phyloP scores from a whole-genome alignment of 2,888 invertebrate genomes.

The Pinctada fucata region DNA sequence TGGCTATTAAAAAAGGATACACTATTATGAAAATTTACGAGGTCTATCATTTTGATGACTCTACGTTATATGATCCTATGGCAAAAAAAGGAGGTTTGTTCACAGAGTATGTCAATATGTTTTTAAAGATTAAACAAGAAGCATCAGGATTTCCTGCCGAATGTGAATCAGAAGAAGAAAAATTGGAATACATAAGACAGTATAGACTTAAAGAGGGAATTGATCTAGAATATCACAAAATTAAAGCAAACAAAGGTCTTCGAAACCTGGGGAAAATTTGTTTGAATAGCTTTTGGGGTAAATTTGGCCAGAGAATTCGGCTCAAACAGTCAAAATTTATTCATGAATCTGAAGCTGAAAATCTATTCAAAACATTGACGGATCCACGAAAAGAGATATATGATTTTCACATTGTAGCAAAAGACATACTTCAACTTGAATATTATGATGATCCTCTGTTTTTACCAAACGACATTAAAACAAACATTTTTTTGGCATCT shows the following conservation, averaged over 20 bases:
- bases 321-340: slow-evolving; percentile 4
- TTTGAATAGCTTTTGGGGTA: too few species aligned
- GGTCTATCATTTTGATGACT: too few species aligned
- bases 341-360: slow-evolving; percentile 32
- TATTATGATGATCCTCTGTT: slow-evolving; percentile 3
- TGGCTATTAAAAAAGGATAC: slow-evolving; percentile 30
- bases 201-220: slow-evolving; percentile 25
- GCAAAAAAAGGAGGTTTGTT: slow-evolving; percentile 24
- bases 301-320: too few species aligned
- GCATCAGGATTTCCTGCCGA: too few species aligned
- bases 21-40: slow-evolving; percentile 25
- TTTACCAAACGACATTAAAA: slow-evolving; percentile 8
- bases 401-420: slow-evolving; percentile 31
- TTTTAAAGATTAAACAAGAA: too few species aligned
- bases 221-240: slow-evolving; percentile 12
- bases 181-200: slow-evolving; percentile 11
- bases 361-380: slow-evolving; percentile 20
- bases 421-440: slow-evolving; percentile 23
- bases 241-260: slow-evolving; percentile 22
- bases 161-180: slow-evolving; percentile 21
- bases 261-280: too few species aligned
- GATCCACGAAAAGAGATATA: too few species aligned
- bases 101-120: slow-evolving; percentile 23
- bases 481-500: too few species aligned
- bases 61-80: slow-evolving; percentile 17